Evolutionary conservation across 2,113 vertebrate species (phyloP).

Genomic region (Aspidoscelis tigris): DNA sequence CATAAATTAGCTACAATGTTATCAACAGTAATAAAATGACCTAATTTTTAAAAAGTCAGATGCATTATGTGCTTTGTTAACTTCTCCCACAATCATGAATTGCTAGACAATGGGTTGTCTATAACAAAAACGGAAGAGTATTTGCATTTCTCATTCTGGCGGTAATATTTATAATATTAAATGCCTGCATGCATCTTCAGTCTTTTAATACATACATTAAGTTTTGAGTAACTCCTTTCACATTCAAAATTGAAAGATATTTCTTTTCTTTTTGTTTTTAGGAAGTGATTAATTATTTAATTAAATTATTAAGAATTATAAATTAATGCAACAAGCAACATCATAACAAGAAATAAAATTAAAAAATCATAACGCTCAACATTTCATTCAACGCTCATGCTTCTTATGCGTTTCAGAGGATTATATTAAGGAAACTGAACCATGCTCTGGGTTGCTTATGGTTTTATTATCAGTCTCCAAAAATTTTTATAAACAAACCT

Average conservation of each 20-base stretch:
- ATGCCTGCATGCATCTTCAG: accelerated
- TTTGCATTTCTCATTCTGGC: conserved; percentile 15
- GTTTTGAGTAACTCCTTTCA: not conserved
- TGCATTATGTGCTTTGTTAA: conserved; percentile 14
- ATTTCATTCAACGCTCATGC: too few relatives aligned
- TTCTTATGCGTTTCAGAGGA: too few relatives aligned
- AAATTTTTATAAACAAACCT: not conserved
- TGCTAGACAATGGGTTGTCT: conserved; percentile 5
- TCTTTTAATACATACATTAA: not conserved
- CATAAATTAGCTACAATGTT: conserved; percentile 27
- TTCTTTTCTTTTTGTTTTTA: too few relatives aligned
- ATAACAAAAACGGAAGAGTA: not conserved
- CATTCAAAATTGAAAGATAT: not conserved
- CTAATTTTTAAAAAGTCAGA: conserved; percentile 26
- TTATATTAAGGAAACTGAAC: too few relatives aligned
- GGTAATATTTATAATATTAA: conserved; percentile 37
- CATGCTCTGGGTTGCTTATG: too few relatives aligned
- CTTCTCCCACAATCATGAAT: conserved; percentile 8
- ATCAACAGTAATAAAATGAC: not conserved
- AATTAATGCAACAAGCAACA: too few relatives aligned
- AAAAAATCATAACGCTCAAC: too few relatives aligned
- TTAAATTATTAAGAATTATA: too few relatives aligned
- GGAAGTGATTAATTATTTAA: too few relatives aligned
- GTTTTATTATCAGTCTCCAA: not conserved
- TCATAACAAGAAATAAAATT: too few relatives aligned